These are phyloP conservation scores for Gryllus bimaculatus DNA, from an alignment of 1,140 invertebrate species.

Conservation along the genomic window DNA sequence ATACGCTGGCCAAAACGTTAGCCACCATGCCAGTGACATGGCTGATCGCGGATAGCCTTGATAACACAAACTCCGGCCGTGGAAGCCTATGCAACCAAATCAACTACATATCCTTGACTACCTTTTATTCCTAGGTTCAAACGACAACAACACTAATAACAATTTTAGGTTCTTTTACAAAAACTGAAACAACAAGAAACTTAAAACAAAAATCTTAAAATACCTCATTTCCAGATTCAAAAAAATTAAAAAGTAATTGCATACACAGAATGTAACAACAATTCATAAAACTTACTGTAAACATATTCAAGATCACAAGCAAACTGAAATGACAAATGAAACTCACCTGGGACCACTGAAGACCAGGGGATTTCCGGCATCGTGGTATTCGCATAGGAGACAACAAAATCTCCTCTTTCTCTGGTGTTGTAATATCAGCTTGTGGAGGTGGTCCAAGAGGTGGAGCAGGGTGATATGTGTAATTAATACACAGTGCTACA, in stretches of 20 bases:
- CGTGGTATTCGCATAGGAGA: slow-evolving; percentile 83
- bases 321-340: not conserved
- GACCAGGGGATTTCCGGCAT: slow-evolving; percentile 56
- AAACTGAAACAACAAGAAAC: too few species aligned
- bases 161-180: too few species aligned
- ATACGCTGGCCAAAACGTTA: too few species aligned
- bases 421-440: slow-evolving; percentile 84
- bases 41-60: too few species aligned
- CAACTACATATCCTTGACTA: too few species aligned
- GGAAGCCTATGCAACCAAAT: too few species aligned
- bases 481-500: slow-evolving; percentile 80
- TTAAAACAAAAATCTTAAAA: too few species aligned
- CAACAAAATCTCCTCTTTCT: slow-evolving; percentile 84
- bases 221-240: too few species aligned
- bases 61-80: too few species aligned
- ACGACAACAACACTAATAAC: too few species aligned
- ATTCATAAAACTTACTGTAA: not conserved
- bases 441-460: slow-evolving; percentile 75
- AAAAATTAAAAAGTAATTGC: not conserved
- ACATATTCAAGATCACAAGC: not conserved
- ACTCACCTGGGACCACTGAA: slow-evolving; percentile 48
- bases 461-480: slow-evolving; percentile 84
- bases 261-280: not conserved
- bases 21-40: too few species aligned
- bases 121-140: too few species aligned